Evolutionary conservation across 2,113 vertebrate genomes (phyloP), one percentile per base, ranked within the genome.

Genomic region (human (Homo sapiens)): DNA sequence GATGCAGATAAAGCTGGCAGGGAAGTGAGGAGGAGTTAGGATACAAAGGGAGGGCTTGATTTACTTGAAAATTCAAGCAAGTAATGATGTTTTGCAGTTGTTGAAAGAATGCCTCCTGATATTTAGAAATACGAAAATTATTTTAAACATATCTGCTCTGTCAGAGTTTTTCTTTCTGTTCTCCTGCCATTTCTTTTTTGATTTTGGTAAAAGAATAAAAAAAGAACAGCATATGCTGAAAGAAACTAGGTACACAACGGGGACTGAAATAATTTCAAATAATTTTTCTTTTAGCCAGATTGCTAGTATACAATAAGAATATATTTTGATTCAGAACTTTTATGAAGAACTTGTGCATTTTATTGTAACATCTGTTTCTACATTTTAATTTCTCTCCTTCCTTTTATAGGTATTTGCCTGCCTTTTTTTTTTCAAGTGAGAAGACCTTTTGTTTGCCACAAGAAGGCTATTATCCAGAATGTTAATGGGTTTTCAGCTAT

Each of bases 401-500:
- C 48, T 79, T 98, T 97, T 97, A 35, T 92, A 96, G 59, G 10
- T 98, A 97, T 98, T 98, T 98, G 79, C 16, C 4, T 98, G 82
- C 97, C 98, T 66, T 94, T 97, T 40, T 93, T 93, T 97, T 97
- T 85, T 92, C 89, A 85, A 95, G 78, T 93, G 89, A 96, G 88
- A 97, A 97, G 81, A 95, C 83, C 61, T 97, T 97, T 97, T 97
- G 85, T 98, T 98, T 98, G 97, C 97, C 97, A n/a, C 97, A 88
- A 97, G 90, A 91, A 27, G 73, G 8, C 57, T 97, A 27, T 98
- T 98, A 98, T 96, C 50, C 55, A 8, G 35, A 98, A 94, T 98
- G 80, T 96, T 98, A 98, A 96, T 98, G 97, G 85, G 0, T 97
- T 98, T 98, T 96, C 75, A 97, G 89, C 97, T 98, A 97, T 98